phyloP scores from a whole-genome alignment of 2,797 vertebrate species.

The Harpagifer antarcticus region DNA sequence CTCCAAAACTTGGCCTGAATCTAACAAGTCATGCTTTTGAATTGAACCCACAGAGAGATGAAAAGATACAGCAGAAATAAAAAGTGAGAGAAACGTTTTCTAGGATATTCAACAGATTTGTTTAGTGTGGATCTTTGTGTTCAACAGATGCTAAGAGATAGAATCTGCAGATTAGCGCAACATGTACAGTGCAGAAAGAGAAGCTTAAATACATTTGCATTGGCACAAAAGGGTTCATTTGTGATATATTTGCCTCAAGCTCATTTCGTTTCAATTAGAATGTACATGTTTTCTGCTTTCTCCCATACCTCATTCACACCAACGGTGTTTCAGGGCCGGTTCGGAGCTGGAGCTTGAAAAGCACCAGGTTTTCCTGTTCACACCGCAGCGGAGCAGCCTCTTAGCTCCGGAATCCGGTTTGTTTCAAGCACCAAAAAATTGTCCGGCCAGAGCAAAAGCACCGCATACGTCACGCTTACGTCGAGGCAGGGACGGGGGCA shows the following conservation, averaged over 20 bases:
- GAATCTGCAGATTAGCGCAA: slow-evolving; percentile 30
- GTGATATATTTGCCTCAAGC: slow-evolving; percentile 67
- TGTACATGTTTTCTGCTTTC: slow-evolving; percentile 82
- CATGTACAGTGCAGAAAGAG: slow-evolving; percentile 6
- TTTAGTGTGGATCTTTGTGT: slow-evolving; percentile 37
- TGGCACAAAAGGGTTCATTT: slow-evolving; percentile 82
- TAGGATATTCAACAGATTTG: slow-evolving; percentile 45
- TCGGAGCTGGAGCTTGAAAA: too few species aligned
- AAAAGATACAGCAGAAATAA: slow-evolving; percentile 57
- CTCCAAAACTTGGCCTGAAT: slow-evolving; percentile 80
- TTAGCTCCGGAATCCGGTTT: too few species aligned
- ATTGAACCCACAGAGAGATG: slow-evolving; percentile 80
- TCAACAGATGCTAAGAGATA: slow-evolving; percentile 17
- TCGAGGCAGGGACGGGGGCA: too few species aligned
- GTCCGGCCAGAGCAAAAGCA: too few species aligned
- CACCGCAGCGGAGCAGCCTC: too few species aligned
- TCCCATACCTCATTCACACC: slow-evolving; percentile 30
- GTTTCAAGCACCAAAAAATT: too few species aligned
- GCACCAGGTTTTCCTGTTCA: too few species aligned
- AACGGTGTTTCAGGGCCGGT: too few species aligned
- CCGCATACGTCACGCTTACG: too few species aligned
- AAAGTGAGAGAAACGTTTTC: slow-evolving; percentile 25
- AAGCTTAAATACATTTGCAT: slow-evolving; percentile 37
- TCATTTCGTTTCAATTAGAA: slow-evolving; percentile 49
- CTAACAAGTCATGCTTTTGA: slow-evolving; percentile 72